Evolutionary conservation across 2,888 invertebrate genomes (phyloP).

Genomic region (Eucera pruinosa): DNA sequence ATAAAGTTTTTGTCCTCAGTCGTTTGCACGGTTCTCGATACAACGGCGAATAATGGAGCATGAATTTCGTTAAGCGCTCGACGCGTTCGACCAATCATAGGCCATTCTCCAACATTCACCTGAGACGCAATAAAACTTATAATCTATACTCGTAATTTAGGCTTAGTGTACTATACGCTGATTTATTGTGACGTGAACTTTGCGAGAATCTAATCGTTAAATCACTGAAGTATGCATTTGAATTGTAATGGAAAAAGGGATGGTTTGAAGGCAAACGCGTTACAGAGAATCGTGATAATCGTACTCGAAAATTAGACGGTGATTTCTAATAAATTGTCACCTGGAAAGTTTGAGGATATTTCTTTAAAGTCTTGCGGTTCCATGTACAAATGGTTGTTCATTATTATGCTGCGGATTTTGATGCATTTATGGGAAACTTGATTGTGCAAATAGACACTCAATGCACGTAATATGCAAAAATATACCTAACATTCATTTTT

Average conservation of each 20-base stretch:
- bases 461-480: no score
- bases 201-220: not conserved
- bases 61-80: slow-evolving; percentile 18
- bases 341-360: slow-evolving; percentile 9
- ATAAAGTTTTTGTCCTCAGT: slow-evolving; percentile 18
- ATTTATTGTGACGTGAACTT: not conserved
- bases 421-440: no score
- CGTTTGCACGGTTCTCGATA: slow-evolving; percentile 1
- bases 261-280: not conserved
- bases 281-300: not conserved
- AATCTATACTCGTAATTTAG: not conserved
- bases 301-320: not conserved
- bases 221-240: not conserved
- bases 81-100: not conserved
- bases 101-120: not conserved
- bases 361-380: not conserved
- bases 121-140: not conserved
- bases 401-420: not conserved
- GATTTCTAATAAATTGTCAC: slow-evolving; percentile 18
- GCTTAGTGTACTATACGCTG: not conserved
- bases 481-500: no score
- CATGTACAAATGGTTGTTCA: not conserved
- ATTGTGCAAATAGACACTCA: no score
- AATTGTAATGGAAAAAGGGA: not conserved
- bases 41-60: slow-evolving; percentile 22